Evolutionary conservation across 2,888 invertebrate genomes (phyloP).

Genomic region (Carpatolechia fugitivella): DNA sequence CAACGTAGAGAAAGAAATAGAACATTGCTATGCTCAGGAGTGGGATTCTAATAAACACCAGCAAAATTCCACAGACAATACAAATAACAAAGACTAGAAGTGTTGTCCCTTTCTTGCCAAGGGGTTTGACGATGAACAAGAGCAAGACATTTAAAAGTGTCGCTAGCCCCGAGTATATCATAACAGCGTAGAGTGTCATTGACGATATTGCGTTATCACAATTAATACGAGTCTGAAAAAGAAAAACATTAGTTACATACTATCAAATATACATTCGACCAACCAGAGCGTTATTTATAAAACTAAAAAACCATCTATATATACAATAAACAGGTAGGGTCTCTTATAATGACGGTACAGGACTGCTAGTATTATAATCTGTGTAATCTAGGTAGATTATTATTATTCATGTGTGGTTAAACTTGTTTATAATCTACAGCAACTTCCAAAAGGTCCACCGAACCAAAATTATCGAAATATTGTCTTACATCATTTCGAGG

Average conservation of each 20-base stretch:
- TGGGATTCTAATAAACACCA: constrained; percentile 50
- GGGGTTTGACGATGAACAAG: constrained; percentile 47
- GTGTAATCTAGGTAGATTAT: no score
- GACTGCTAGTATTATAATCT: no score
- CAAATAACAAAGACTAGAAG: constrained; percentile 44
- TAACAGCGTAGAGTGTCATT: constrained; percentile 54
- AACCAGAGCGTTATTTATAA: no score
- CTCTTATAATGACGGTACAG: no score
- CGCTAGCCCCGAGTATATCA: constrained; percentile 50
- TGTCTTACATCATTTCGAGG: constrained; percentile 34
- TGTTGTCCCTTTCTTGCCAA: constrained; percentile 55
- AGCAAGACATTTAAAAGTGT: constrained; percentile 43
- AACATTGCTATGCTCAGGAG: constrained; percentile 55
- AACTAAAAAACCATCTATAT: no score
- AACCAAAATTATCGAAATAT: no score
- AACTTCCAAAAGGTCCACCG: no score
- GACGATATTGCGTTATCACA: constrained; percentile 51
- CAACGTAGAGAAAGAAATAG: constrained; percentile 54
- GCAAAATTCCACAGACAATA: constrained; percentile 38
- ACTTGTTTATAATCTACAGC: no score
- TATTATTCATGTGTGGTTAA: no score
- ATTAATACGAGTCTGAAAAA: constrained; percentile 39
- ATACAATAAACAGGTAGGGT: no score
- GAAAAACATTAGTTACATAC: not conserved
- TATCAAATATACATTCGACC: no score